Conservation (phyloP, 2,797 vertebrate species). For the Lacerta agilis region DNA sequence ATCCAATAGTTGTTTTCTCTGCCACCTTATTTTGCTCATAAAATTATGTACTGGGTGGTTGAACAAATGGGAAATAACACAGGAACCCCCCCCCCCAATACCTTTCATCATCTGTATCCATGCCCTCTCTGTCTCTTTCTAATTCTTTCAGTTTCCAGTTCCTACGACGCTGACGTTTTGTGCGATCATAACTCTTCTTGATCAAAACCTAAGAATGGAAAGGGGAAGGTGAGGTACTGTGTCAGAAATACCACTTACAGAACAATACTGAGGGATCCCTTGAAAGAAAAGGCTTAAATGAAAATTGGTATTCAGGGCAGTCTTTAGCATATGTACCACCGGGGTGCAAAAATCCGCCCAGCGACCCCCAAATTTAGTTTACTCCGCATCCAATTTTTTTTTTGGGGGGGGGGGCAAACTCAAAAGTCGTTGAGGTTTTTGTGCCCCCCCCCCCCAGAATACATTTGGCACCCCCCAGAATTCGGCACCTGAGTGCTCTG, state of each 20-base stretch:
- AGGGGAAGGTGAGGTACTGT: background rate
- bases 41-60: background rate
- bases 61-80: background rate
- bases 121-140: constrained; percentile 84
- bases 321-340: too few relatives aligned
- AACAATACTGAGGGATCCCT: background rate
- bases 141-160: constrained; percentile 97
- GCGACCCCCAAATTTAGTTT: too few relatives aligned
- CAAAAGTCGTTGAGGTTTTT: too few relatives aligned
- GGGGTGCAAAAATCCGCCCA: too few relatives aligned
- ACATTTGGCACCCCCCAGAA: too few relatives aligned
- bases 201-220: constrained; percentile 86
- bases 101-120: constrained; percentile 91
- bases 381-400: too few relatives aligned
- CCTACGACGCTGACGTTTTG: constrained; percentile 86
- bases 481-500: too few relatives aligned
- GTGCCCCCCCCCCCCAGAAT: too few relatives aligned
- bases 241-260: constrained; percentile 8
- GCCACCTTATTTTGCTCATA: background rate
- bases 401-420: too few relatives aligned
- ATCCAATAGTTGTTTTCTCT: background rate
- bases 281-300: background rate
- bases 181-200: constrained; percentile 95
- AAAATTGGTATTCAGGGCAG: background rate
- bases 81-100: constrained; percentile 53